Conservation (phyloP, 2,797 vertebrate species). For the Lagocephalus sceleratus region DNA sequence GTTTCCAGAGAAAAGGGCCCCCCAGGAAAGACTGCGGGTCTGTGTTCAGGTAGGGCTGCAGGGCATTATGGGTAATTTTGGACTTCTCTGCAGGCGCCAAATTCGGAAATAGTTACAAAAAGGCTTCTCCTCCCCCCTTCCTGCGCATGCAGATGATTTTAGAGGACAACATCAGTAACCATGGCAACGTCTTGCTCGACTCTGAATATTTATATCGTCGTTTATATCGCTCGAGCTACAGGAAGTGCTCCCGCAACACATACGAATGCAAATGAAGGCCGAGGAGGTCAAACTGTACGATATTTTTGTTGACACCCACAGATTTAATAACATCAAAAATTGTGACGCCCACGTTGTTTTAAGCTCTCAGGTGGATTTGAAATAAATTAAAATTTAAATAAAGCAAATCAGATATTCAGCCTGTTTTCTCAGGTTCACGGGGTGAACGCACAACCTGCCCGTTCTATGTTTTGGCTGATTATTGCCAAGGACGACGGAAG, state of each 20-base stretch:
- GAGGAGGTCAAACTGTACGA: neutral
- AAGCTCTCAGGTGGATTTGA: constrained; percentile 21
- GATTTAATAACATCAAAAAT: constrained; percentile 39
- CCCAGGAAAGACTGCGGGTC: neutral
- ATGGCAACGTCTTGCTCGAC: too few species aligned
- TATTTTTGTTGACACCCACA: constrained; percentile 6
- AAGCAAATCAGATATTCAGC: constrained; percentile 12
- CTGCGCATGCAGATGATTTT: too few species aligned
- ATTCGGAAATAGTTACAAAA: too few species aligned
- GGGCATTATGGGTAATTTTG: constrained; percentile 9
- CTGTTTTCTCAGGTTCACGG: constrained; percentile 16
- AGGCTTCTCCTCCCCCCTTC: too few species aligned
- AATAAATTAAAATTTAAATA: constrained; percentile 19
- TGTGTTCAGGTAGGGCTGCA: constrained; percentile 1
- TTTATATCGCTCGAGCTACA: too few species aligned
- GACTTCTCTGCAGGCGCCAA: neutral
- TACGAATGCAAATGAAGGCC: neutral
- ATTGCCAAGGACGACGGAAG: constrained; percentile 13
- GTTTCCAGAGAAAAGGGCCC: neutral
- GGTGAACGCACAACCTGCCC: constrained; percentile 20
- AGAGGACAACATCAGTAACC: too few species aligned
- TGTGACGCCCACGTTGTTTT: constrained; percentile 36
- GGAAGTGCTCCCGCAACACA: neutral
- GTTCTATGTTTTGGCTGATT: constrained; percentile 27
- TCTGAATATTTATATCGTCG: too few species aligned